These are phyloP conservation scores for Hesperia comma DNA, from an alignment of 2,888 invertebrate species.

Conservation along the genomic window DNA sequence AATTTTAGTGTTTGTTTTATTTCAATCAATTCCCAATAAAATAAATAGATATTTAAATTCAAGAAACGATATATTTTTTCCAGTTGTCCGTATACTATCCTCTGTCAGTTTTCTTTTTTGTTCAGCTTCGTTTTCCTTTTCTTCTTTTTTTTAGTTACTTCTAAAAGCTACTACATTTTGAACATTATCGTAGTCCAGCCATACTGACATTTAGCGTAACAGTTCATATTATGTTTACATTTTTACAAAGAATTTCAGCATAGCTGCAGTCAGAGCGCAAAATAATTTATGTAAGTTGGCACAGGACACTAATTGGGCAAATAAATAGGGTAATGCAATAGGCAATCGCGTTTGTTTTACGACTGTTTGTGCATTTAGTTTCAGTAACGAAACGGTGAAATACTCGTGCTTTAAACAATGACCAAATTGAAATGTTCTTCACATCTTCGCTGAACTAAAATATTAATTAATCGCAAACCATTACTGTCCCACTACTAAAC, in stretches of 20 bases:
- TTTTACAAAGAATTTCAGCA: background rate
- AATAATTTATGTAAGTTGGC: constrained; percentile 8
- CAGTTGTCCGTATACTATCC: no score
- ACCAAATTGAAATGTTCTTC: no score
- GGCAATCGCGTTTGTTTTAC: constrained; percentile 2
- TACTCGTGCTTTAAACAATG: background rate
- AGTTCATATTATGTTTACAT: background rate
- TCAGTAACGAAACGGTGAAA: constrained; percentile 1
- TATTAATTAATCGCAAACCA: background rate
- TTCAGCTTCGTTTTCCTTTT: no score
- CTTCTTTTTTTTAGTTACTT: no score
- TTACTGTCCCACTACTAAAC: no score
- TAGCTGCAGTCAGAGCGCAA: background rate
- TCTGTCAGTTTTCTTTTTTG: no score
- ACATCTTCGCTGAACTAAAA: no score
- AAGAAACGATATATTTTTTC: no score
- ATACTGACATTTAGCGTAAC: background rate
- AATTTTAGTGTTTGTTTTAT: no score
- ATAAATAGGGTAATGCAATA: constrained; percentile 7
- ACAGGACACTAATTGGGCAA: constrained; percentile 7
- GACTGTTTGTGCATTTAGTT: constrained; percentile 5
- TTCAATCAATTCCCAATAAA: no score
- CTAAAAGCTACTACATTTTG: no score
- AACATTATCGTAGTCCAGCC: background rate
- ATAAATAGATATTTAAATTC: no score